Percentiles rank a stretch among this genome's conserved stretches.
Conservation (phyloP, 2,113 vertebrate genomes). For the Bubo bubo region DNA sequence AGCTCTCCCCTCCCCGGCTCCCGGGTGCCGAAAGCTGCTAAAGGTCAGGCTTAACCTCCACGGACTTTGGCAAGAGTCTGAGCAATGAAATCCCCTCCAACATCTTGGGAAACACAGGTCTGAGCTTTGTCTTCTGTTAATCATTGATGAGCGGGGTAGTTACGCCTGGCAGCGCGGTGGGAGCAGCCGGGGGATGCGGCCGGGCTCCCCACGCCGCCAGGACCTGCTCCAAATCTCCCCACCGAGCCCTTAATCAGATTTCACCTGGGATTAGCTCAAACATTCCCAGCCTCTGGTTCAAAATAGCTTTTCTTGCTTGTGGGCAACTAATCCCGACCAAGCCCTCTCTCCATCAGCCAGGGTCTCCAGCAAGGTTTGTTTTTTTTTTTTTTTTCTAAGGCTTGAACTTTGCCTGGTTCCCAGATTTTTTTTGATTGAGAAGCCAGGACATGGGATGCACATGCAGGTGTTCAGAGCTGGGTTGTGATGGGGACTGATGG, state of each 20-base stretch:
- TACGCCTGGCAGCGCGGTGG: background rate
- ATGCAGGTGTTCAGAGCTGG: accelerated
- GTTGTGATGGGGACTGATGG: accelerated
- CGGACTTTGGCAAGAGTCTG: background rate
- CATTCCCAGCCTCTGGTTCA: conserved; percentile 47
- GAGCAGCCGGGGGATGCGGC: background rate
- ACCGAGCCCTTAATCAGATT: conserved; percentile 59
- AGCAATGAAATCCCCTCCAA: background rate
- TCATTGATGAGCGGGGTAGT: accelerated
- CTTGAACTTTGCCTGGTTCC: background rate
- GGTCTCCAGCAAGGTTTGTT: background rate
- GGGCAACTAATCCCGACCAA: background rate
- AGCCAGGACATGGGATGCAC: accelerated
- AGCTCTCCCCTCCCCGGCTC: background rate
- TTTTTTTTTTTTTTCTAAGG: background rate
- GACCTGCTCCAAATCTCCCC: conserved; percentile 25
- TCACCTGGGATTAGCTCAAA: conserved; percentile 52
- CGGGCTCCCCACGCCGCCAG: background rate
- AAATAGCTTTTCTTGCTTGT: conserved; percentile 44
- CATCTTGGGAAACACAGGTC: background rate
- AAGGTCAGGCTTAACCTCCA: background rate
- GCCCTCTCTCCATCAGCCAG: background rate
- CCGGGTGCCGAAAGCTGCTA: background rate
- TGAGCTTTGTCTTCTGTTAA: background rate
- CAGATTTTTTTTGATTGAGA: background rate